Conservation (phyloP, 2,113 vertebrate genomes). For the Uria lomvia region DNA sequence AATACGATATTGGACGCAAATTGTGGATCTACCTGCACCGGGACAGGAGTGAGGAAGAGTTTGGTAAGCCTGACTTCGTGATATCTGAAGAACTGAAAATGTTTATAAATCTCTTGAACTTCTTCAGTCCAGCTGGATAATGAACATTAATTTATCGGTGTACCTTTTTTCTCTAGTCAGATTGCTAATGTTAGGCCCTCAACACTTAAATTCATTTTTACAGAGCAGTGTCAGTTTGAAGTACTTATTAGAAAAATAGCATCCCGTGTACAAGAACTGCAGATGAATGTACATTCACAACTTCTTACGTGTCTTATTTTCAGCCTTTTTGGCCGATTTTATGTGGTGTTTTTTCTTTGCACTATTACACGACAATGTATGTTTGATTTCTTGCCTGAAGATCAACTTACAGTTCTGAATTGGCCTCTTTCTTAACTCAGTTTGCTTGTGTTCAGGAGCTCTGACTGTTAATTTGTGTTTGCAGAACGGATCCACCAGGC, state of each 20-base stretch:
- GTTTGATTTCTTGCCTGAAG: not conserved
- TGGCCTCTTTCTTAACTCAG: not conserved
- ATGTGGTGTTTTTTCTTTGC: not conserved
- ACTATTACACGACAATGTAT: not conserved
- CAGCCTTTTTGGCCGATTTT: not conserved
- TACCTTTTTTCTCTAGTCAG: not conserved
- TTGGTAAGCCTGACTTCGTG: conserved; percentile 77
- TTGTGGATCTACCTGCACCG: conserved; percentile 97
- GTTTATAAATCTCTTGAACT: not conserved
- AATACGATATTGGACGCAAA: conserved; percentile 95
- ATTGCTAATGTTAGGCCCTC: not conserved
- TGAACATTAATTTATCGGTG: not conserved
- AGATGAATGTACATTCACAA: not conserved
- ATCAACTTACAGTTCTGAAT: not conserved
- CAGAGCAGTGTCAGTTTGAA: not conserved
- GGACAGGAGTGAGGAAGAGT: conserved; percentile 93
- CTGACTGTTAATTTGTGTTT: not conserved
- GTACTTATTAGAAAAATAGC: not conserved
- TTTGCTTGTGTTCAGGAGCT: conserved; percentile 67
- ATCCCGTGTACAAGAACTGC: not conserved
- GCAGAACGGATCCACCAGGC: conserved; percentile 96
- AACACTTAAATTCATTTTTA: not conserved
- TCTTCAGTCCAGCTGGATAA: not conserved
- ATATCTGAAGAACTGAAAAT: not conserved
- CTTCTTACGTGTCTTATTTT: not conserved